Evolutionary conservation across 1,140 invertebrate genomes (phyloP).

Genomic region (Drosophila gunungcola): DNA sequence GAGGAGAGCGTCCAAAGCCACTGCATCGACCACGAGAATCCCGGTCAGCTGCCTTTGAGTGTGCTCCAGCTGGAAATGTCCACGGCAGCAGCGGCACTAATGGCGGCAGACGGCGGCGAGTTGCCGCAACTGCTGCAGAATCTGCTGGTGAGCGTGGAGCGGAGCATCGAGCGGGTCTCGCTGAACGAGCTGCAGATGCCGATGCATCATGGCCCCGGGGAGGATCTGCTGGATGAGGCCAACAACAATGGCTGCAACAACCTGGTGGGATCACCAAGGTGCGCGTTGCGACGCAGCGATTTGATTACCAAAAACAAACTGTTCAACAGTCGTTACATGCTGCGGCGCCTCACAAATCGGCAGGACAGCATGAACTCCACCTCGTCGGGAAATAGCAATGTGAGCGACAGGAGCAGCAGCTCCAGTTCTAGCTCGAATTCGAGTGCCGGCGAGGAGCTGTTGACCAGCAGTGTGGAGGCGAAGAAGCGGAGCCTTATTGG

Average conservation of each 20-base stretch:
- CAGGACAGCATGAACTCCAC: conserved; percentile 84
- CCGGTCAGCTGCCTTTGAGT: conserved; percentile 58
- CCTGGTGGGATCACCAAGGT: conserved; percentile 77
- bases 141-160: conserved; percentile 88
- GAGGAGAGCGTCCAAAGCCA: conserved; percentile 59
- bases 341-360: conserved; percentile 78
- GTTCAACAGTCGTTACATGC: conserved; percentile 83
- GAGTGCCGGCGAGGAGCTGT: conserved; percentile 63
- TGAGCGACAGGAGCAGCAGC: conserved; percentile 68
- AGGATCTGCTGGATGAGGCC: conserved; percentile 62
- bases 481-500: conserved; percentile 24
- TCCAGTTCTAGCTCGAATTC: conserved; percentile 44
- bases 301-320: conserved; percentile 85
- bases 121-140: conserved; percentile 87
- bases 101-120: conserved; percentile 79
- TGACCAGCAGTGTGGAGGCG: conserved; percentile 34
- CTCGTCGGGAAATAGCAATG: conserved; percentile 78
- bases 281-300: conserved; percentile 82
- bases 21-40: conserved; percentile 68
- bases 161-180: conserved; percentile 88
- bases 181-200: conserved; percentile 88
- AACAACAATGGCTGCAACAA: conserved; percentile 55
- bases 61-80: conserved; percentile 70
- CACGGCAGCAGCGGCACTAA: conserved; percentile 62
- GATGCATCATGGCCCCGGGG: conserved; percentile 84